These are phyloP conservation scores for Drosophila mayaguana DNA, from an alignment of 2,888 invertebrate genomes.

Conservation along the genomic window DNA sequence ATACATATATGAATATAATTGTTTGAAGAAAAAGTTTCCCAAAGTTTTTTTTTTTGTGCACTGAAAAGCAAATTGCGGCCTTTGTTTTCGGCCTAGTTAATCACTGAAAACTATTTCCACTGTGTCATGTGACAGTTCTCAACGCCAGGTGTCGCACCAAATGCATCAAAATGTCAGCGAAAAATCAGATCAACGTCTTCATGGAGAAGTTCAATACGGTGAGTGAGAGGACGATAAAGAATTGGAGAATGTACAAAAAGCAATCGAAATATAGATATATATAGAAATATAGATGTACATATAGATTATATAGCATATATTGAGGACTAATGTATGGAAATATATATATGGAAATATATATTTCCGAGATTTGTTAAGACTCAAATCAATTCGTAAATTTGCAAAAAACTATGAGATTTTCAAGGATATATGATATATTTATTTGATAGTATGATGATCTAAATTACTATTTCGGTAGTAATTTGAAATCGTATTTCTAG, in stretches of 20 bases:
- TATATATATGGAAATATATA: neutral
- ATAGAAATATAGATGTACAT: neutral
- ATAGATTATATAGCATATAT: neutral
- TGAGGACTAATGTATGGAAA: neutral
- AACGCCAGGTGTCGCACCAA: conserved; percentile 41
- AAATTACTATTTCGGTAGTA: too few relatives aligned
- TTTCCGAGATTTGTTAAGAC: neutral
- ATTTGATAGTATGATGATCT: too few relatives aligned
- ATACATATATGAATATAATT: conserved; percentile 1
- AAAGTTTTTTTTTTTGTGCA: conserved; percentile 30
- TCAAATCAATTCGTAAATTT: neutral
- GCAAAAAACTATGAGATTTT: neutral
- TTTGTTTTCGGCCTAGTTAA: conserved; percentile 12
- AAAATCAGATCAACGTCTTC: conserved; percentile 89
- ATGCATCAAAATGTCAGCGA: conserved; percentile 87
- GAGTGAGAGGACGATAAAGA: conserved; percentile 82
- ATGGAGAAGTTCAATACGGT: conserved; percentile 92
- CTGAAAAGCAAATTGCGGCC: conserved; percentile 13
- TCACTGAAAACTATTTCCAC: conserved; percentile 8
- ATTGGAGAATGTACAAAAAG: too few relatives aligned
- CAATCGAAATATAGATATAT: neutral
- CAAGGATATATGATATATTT: too few relatives aligned
- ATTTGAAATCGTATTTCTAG: too few relatives aligned
- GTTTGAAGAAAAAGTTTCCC: conserved; percentile 1
- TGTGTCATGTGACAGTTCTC: conserved; percentile 54